Conservation (phyloP, 1,140 invertebrate species). For the Grapholita molesta region DNA sequence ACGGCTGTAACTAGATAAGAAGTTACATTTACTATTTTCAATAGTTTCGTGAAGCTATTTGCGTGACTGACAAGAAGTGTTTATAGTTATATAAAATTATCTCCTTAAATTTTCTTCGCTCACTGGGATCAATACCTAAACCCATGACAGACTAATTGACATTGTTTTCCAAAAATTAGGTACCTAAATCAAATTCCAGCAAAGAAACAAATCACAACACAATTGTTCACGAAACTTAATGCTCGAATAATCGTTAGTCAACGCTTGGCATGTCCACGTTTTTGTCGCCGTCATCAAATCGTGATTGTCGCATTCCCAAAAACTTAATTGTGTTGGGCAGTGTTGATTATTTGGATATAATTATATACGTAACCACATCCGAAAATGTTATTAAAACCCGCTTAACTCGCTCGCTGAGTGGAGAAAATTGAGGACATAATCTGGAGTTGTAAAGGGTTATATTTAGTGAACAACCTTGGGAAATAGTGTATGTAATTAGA, state of each 20-base stretch:
- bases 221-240: background rate
- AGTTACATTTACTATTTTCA: too few relatives aligned
- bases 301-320: conserved; percentile 72
- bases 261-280: conserved; percentile 48
- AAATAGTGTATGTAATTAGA: background rate
- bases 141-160: background rate
- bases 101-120: too few relatives aligned
- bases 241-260: conserved; percentile 38
- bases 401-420: conserved; percentile 56
- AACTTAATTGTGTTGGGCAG: conserved; percentile 70
- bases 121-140: too few relatives aligned
- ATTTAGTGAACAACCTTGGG: background rate
- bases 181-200: background rate
- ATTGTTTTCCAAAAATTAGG: too few relatives aligned
- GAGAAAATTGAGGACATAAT: conserved; percentile 11
- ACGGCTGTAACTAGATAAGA: too few relatives aligned
- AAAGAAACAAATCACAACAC: background rate
- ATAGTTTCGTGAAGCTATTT: too few relatives aligned
- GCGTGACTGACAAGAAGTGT: too few relatives aligned
- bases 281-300: conserved; percentile 69
- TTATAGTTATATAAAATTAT: too few relatives aligned
- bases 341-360: conserved; percentile 74
- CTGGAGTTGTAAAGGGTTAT: background rate
- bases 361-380: conserved; percentile 57
- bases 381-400: conserved; percentile 74